phyloP scores from a whole-genome alignment of 2,888 invertebrate species.

The Nebria salina region DNA sequence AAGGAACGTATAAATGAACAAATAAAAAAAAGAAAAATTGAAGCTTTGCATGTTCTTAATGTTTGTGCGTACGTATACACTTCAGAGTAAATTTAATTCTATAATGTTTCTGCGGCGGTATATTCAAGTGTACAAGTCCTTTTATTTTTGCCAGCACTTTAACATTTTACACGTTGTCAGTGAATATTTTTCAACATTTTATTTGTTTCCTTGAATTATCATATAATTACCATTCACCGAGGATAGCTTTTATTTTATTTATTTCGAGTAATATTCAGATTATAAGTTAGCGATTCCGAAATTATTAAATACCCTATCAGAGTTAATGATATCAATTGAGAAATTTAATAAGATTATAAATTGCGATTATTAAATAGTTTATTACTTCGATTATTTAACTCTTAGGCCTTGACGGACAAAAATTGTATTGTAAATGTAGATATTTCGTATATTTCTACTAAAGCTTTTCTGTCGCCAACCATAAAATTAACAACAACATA shows the following conservation, averaged over 20 bases:
- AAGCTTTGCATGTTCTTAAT: not conserved
- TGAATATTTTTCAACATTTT: slow-evolving; percentile 7
- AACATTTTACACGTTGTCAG: slow-evolving; percentile 14
- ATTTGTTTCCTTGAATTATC: slow-evolving; percentile 10
- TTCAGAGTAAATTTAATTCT: not conserved
- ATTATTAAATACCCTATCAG: not conserved
- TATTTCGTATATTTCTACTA: not conserved
- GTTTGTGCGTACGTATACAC: not conserved
- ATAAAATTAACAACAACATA: slow-evolving; percentile 1
- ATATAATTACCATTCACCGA: not conserved
- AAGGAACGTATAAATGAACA: not conserved
- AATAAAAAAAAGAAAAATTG: not conserved
- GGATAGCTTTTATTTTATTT: not conserved
- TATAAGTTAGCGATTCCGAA: not conserved
- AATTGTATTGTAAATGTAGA: too few species aligned
- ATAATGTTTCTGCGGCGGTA: not conserved
- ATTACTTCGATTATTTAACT: not conserved
- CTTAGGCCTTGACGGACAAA: not conserved
- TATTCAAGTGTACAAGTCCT: not conserved
- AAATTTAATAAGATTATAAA: not conserved
- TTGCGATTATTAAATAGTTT: not conserved
- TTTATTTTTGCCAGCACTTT: slow-evolving; percentile 13
- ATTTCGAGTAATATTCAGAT: not conserved
- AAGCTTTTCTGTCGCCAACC: not conserved
- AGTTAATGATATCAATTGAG: not conserved